Evolutionary conservation across 2,113 vertebrate species (phyloP).

Genomic region (Eptatretus burgeri): DNA sequence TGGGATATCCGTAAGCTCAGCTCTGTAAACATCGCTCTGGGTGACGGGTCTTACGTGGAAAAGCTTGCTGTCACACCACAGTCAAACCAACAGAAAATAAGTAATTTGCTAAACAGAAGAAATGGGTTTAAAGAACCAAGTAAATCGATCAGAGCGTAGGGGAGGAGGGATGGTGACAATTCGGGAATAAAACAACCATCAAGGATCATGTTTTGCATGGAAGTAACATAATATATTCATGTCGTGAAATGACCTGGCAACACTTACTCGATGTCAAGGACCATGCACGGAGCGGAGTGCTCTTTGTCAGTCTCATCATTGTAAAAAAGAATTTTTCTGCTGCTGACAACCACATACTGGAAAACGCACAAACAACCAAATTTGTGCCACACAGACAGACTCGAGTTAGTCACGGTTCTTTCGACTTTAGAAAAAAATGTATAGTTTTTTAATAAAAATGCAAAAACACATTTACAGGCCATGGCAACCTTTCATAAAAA

Average conservation of each 20-base stretch:
- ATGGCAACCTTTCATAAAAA: too few species aligned
- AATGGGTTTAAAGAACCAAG: not conserved
- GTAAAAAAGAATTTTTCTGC: slow-evolving; percentile 98
- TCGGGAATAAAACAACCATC: too few species aligned
- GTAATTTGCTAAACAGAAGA: slow-evolving; percentile 7
- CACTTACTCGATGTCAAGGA: slow-evolving; percentile 93
- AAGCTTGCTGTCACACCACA: slow-evolving; percentile 34
- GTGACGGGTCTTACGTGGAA: slow-evolving; percentile 93
- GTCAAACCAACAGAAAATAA: slow-evolving; percentile 8
- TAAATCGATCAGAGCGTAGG: too few species aligned
- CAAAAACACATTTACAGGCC: too few species aligned
- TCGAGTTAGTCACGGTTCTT: too few species aligned
- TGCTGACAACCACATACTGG: slow-evolving; percentile 91
- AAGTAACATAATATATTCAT: too few species aligned
- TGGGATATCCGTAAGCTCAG: slow-evolving; percentile 87
- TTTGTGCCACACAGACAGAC: too few species aligned
- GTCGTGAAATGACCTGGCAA: not conserved
- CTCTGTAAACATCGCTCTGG: slow-evolving; percentile 85
- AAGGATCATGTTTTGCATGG: too few species aligned
- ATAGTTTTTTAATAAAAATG: too few species aligned
- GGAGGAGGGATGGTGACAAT: too few species aligned
- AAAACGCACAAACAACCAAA: too few species aligned
- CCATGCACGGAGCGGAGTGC: slow-evolving; percentile 85
- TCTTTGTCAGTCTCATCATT: slow-evolving; percentile 88
- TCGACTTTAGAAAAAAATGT: not conserved